Conservation (phyloP, 1,140 invertebrate genomes). For the Diprion similis region DNA sequence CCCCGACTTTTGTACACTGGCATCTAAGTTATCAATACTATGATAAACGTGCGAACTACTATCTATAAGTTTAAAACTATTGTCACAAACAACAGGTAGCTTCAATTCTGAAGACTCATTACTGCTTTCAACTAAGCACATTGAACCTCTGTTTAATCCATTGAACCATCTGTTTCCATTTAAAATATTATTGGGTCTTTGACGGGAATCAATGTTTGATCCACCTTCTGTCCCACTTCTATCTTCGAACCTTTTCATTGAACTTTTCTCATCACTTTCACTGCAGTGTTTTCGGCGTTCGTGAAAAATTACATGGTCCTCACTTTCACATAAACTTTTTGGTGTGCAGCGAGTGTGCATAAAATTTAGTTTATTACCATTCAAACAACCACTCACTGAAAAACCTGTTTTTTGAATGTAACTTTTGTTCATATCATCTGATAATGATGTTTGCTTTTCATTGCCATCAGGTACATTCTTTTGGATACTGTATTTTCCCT, state of each 20-base stretch:
- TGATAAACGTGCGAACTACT: not conserved
- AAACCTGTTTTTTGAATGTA: too few species aligned
- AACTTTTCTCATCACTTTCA: not conserved
- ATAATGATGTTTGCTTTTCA: too few species aligned
- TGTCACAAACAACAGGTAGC: not conserved
- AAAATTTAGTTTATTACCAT: too few species aligned
- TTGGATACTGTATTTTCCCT: too few species aligned
- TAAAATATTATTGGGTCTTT: not conserved
- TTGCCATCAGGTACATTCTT: too few species aligned
- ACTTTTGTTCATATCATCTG: too few species aligned
- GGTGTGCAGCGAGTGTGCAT: not conserved
- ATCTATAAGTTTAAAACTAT: not conserved
- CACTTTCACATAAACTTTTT: not conserved
- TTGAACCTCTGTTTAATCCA: not conserved
- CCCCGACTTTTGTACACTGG: not conserved
- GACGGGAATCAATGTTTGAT: not conserved
- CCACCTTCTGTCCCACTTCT: not conserved
- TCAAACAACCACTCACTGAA: too few species aligned
- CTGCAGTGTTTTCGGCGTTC: not conserved
- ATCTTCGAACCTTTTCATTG: not conserved
- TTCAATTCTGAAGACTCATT: not conserved
- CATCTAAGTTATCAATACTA: not conserved
- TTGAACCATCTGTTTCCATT: too few species aligned
- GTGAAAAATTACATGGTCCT: not conserved
- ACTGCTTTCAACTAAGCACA: not conserved